Percentiles rank a stretch among this genome's conserved stretches.
phyloP scores from a whole-genome alignment of 2,888 invertebrate species.

The Melolontha melolontha region DNA sequence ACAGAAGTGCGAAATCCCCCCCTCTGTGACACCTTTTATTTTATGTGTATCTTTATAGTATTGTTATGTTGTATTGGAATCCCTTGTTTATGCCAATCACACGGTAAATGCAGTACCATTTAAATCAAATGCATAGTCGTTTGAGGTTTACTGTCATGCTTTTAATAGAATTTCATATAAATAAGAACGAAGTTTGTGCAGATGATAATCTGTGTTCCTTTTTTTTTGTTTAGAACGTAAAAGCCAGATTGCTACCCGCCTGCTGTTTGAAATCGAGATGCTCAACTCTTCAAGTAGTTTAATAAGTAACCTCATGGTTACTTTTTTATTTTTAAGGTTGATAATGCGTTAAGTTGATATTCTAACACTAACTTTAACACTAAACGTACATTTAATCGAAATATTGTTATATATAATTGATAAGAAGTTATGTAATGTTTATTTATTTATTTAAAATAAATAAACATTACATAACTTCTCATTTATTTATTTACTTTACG shows the following conservation, averaged over 20 bases:
- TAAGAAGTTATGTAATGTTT: no score
- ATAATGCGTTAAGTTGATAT: conserved; percentile 11
- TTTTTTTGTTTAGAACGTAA: conserved; percentile 17
- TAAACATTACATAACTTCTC: no score
- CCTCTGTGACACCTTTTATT: no score
- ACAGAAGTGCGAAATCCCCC: no score
- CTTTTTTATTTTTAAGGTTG: conserved; percentile 1
- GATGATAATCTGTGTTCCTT: conserved; percentile 20
- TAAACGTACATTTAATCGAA: no score
- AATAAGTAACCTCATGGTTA: background rate
- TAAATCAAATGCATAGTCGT: conserved; percentile 7
- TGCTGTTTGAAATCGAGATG: conserved; percentile 18
- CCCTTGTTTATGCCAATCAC: conserved; percentile 7
- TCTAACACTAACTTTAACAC: no score
- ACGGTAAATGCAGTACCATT: conserved; percentile 19
- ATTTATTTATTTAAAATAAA: no score
- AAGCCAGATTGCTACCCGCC: conserved; percentile 23
- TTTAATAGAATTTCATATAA: conserved; percentile 36
- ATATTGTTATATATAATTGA: no score
- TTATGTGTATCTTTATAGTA: no score
- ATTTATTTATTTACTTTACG: no score
- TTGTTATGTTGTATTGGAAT: background rate
- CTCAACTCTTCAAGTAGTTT: conserved; percentile 9
- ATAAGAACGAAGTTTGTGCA: conserved; percentile 17
- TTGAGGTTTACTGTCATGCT: conserved; percentile 30